Base-by-base conservation (phyloP, 30 jellyfish, hydroid and myxozoan genomes). In the Calvadosia cruxmelitensis region DNA sequence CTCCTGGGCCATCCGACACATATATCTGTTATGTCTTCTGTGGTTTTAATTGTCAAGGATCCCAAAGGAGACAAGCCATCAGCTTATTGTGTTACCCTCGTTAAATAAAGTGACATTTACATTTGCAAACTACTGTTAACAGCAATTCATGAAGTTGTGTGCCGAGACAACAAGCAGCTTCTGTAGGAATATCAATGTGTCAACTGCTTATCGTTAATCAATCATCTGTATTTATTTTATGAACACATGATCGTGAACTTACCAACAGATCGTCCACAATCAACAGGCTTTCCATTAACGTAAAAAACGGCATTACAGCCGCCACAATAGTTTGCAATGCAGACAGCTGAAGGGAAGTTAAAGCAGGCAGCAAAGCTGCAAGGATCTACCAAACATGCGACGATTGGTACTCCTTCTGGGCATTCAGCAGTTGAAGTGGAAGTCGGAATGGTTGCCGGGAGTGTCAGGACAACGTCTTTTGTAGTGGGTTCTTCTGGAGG, bases 251-350 rank as follows among this genome's bases (percentile, higher is more conserved):
- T n/a, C 12, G 15, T 12, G n/a, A 48, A 7, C 61, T 48, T 7
- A 48, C 12, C 12, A 12, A 24, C 23, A 0, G 13, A 30, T 71
- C 36, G 33, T 31, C 80, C 50, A 27, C 80, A 70, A 28, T 49
- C 77, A 12, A 70, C 77, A 27, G 16, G 34, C 25, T 35, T 53
- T 48, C 80, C 80, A 34, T 70, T 51, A 1, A 5, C 7, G 48
- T 3, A 70, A 33, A 36, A 70, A 7, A 28, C 77, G 25, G 80
- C 80, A 23, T 70, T 70, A 50, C 80, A 70, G 20, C 77, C 77
- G 2, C 80, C 80, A 70, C 80, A 70, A 42, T 42, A 70, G 34
- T 70, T 70, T 25, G 77, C 51, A 25, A 0, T 70, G 77, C 80
- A 70, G 16, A 36, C 77, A 36, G 80, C 80, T 27, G 35, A 26